Base-by-base conservation (phyloP, 2,113 vertebrate species). In the Salminus brasiliensis region DNA sequence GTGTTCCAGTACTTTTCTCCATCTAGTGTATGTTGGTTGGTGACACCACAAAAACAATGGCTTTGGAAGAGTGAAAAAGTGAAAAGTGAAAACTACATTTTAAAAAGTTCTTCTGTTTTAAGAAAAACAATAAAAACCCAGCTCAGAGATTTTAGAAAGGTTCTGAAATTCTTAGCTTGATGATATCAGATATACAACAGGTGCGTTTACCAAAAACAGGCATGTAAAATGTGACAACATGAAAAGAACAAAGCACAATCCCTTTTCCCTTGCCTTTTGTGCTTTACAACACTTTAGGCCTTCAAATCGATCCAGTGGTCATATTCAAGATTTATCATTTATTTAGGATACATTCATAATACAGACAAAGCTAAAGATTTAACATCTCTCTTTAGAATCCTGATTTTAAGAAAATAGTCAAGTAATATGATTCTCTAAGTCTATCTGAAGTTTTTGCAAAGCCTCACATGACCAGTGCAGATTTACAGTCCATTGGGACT, bases 391-490 rank as follows among this genome's bases (percentile, higher is more conserved):
- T 45, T 45, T 15, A 15, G 12, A 45, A 52, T n/a, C 1, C 52
- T 11, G 16, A 45, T 45, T 45, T 43, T 43, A 8, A 43, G 39
- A 43, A 15, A 15, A 45, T 39, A 39, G 25, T 23, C 23, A 45
- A 63, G 68, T 36, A 39, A 68, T 41, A 60, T 41, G 53, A 21
- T 55, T 13, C 23, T 77, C 6, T 3, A 57, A n/a, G 43, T 77
- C 29, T 59, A 49, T 59, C 16, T 36, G 41, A 36, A 52, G 1
- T 25, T 55, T 32, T 71, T 32, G 16, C 4, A 62, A 84, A 76
- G 23, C 30, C 68, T 62, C 55, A 47, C 79, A 86, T 88, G 85
- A 89, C 83, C 34, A 27, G 29, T 39, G 52, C 59, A 34, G 59
- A 72, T 67, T 76, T n/a, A n/a, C 49, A 39, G 47, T 45, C 57